A percentile compares a stretch with the other conserved stretches of the same genome.
These are phyloP conservation scores for Bettongia penicillata DNA, from an alignment of 2,113 vertebrate species.

Conservation along the genomic window DNA sequence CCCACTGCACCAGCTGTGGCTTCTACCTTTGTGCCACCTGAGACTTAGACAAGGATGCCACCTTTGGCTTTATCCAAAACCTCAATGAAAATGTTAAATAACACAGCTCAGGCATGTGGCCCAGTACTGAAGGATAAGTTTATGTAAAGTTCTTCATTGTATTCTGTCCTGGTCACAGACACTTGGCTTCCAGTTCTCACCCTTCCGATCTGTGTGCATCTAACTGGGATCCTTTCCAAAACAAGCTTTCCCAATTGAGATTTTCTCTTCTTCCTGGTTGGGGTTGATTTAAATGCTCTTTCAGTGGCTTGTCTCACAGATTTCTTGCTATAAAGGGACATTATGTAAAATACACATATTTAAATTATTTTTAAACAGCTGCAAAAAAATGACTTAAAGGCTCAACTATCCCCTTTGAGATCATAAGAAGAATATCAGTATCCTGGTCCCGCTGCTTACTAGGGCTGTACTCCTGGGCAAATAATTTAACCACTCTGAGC, in stretches of 20 bases:
- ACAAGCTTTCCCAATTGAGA: not conserved
- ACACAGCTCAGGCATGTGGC: not conserved
- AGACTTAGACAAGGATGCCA: not conserved
- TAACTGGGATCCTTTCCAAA: not conserved
- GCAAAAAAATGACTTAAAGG: not conserved
- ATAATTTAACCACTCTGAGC: not conserved
- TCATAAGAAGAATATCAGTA: not conserved
- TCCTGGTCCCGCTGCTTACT: not conserved
- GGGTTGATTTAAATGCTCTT: not conserved
- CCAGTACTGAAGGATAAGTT: not conserved
- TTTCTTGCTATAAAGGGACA: not conserved
- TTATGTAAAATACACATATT: not conserved
- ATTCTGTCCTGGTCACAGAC: not conserved
- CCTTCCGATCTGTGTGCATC: not conserved
- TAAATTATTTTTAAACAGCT: not conserved
- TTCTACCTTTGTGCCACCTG: not conserved
- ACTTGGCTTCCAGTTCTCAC: not conserved
- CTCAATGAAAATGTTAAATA: not conserved
- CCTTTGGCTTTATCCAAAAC: not conserved
- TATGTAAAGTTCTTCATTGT: not conserved
- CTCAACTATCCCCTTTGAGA: not conserved
- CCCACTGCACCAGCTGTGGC: not conserved
- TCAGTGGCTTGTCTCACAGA: not conserved
- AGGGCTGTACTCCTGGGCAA: not conserved
- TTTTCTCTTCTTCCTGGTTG: not conserved